phyloP scores from a whole-genome alignment of 2,113 vertebrate species.

The Pomatostomus ruficeps region DNA sequence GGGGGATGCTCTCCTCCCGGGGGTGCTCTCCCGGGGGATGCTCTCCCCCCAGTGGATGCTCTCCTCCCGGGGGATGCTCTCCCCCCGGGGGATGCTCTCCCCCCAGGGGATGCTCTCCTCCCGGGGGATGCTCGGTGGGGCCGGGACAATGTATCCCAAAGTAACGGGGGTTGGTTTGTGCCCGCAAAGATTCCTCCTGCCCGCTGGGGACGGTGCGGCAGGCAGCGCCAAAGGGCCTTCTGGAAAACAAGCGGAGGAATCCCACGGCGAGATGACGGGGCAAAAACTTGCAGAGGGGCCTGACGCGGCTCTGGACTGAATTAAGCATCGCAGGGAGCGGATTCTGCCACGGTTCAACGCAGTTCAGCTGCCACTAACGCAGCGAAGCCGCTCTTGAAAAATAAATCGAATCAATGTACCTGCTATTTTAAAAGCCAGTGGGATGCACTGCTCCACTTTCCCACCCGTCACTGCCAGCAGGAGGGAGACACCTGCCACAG shows the following conservation, averaged over 20 bases:
- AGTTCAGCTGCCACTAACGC: background rate
- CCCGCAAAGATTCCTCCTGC: accelerated
- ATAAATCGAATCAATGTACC: accelerated
- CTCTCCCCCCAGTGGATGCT: too few species aligned
- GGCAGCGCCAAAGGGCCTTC: background rate
- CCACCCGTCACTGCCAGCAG: background rate
- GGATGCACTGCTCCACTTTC: too few species aligned
- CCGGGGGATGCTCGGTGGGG: background rate
- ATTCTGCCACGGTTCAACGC: background rate
- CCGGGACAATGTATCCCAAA: accelerated
- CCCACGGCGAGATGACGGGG: accelerated
- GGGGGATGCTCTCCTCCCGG: background rate
- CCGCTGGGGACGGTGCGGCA: accelerated
- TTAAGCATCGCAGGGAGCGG: background rate
- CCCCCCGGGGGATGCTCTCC: background rate
- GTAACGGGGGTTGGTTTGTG: too few species aligned
- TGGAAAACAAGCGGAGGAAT: background rate
- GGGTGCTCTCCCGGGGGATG: background rate
- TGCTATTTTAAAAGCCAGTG: background rate
- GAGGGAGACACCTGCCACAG: background rate
- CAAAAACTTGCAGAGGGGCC: too few species aligned
- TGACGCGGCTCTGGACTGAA: background rate
- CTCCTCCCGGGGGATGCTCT: background rate
- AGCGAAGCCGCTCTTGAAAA: background rate
- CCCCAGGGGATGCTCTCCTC: background rate